Base-by-base conservation (phyloP, 2,113 vertebrate genomes). In the Monarcha castaneiventris region DNA sequence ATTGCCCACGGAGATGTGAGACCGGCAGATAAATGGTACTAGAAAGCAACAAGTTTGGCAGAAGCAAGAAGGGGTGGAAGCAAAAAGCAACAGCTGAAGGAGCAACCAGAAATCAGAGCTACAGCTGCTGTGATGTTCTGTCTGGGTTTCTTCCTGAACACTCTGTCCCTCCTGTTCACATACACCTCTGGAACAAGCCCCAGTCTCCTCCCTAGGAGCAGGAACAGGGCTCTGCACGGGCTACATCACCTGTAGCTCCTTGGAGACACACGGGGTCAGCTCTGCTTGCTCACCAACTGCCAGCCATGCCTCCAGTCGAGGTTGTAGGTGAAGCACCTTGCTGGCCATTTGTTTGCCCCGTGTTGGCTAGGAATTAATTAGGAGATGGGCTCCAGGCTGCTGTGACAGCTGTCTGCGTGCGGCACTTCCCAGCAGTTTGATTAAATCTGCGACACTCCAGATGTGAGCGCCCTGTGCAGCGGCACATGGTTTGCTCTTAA, bases 381-480 rank as follows among this genome's bases (percentile, higher is more conserved):
- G 94, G 87, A 94, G 96, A 84, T 79, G 81, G 77, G 72, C 83
- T 90, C 44, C 73, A 79, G 94, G 85, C 92, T 90, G 83, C 86
- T 72, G 95, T 75, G 94, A 96, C 97, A 97, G 97, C 97, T 97
- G 97, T 91, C 96, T 87, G 91, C 7, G 10, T 69, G 58, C 9
- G 59, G 94, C 94, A 96, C 93, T 96, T 97, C 92, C 94, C 95
- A 95, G 95, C 94, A 93, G 75, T 96, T 97, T 95, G 94, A 97
- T 96, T 97, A 97, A 96, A 97, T 97, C 94, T 86, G 94, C 18
- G 13, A 91, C 94, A 89, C 94, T 97, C 94, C 96, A 97, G 97
- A 97, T 97, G 96, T 89, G 96, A 97, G 86, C 41, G 19, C 93
- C 88, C 90, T 68, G 51, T 46, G 85, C 86, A 71, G 74, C 3